A percentile compares a stretch with the other conserved stretches of the same genome.
Evolutionary conservation across 2,797 vertebrate genomes (phyloP).

Genomic region (Acipenser ruthenus): DNA sequence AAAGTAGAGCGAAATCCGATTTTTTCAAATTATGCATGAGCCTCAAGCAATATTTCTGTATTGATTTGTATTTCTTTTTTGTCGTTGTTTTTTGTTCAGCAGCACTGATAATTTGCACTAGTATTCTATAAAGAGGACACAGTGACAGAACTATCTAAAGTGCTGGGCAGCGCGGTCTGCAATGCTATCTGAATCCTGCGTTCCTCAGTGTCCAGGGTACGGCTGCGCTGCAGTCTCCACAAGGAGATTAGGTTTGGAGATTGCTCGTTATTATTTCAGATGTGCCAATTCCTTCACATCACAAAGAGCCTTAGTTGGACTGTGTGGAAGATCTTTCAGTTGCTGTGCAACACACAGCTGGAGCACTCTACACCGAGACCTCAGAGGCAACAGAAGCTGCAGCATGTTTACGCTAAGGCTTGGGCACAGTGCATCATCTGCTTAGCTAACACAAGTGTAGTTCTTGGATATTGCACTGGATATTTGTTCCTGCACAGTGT

Average conservation of each 20-base stretch:
- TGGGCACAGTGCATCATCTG: not conserved
- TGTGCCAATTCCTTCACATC: not conserved
- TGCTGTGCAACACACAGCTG: not conserved
- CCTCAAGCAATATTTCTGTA: conserved; percentile 66
- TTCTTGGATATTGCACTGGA: too few species aligned
- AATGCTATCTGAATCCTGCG: too few species aligned
- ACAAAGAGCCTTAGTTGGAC: not conserved
- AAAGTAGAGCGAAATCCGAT: conserved; percentile 77
- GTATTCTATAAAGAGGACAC: too few species aligned
- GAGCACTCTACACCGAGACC: not conserved
- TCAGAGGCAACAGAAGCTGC: not conserved
- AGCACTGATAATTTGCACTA: too few species aligned
- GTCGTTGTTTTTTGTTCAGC: conserved; percentile 20
- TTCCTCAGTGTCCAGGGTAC: too few species aligned
- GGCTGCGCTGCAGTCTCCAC: not conserved
- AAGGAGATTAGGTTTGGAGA: not conserved
- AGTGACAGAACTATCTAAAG: too few species aligned
- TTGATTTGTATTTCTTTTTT: conserved; percentile 58
- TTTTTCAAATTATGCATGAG: conserved; percentile 70
- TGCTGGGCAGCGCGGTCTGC: too few species aligned
- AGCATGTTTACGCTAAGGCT: not conserved
- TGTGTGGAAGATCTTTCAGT: not conserved
- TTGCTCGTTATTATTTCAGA: not conserved
- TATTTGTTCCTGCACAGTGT: too few species aligned
- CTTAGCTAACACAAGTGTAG: not conserved